Base-by-base conservation (phyloP, 2,888 invertebrate species). In the Phlogophora meticulosa region DNA sequence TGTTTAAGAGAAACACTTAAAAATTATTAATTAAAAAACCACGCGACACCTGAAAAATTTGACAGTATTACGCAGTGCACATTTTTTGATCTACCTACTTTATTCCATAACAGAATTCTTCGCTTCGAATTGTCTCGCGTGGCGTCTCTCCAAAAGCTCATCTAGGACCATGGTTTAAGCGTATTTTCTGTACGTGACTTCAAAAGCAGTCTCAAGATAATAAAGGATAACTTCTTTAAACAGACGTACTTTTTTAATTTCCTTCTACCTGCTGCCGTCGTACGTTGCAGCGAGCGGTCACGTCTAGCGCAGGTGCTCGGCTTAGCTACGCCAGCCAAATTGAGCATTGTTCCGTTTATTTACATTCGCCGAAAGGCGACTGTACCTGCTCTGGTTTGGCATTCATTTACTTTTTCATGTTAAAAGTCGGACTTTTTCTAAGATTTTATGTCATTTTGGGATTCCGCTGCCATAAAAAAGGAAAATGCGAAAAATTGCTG, bases 291-390 rank as follows among this genome's bases (percentile, higher is more conserved):
- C 61, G 70, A 78, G 82, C 81, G 86, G 87, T 88, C 90, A 89
- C 89, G 90, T 90, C 86, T 82, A 77, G 70, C 79, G 85, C 89
- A 91, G 89, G 88, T 91, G 89, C 84, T 73, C 82, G 77, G 81
- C 83, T 90, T 87, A 85, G 87, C 83, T 82, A 81, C 82, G 84
- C 83, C 78, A 79, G 77, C 85, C 83, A 87, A 90, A 90, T 89
- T 88, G 86, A 84, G 82, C 84, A 85, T 87, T 86, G 83, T 86
- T 87, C 81, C 72, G 68, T 81, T 86, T 88, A 82, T 85, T 80
- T 83, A 86, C 66, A 72, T 76, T 80, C 62, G 62, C 68, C 70
- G 62, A 78, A 73, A 65, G 65, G 66, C 61, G 49, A 71, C 56
- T 71, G 75, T 80, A 77, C 75, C 71, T 78, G 62, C 57, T 81